Conservation (phyloP, 1,140 invertebrate species). For the Papilio xuthus region DNA sequence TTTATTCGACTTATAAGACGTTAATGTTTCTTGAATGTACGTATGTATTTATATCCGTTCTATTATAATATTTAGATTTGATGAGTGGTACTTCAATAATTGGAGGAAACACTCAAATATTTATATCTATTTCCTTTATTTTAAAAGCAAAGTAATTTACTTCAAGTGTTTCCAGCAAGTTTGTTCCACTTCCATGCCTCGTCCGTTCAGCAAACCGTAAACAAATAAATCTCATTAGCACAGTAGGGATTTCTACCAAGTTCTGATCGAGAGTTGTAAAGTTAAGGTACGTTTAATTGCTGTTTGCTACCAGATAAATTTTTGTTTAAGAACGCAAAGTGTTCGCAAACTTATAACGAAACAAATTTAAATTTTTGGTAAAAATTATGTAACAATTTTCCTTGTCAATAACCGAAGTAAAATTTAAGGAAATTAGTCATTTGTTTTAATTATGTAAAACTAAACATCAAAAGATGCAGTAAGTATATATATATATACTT, state of each 20-base stretch:
- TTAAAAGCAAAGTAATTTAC: neutral
- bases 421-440: neutral
- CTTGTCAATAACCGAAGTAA: neutral
- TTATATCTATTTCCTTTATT: neutral
- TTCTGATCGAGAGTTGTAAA: slow-evolving; percentile 28
- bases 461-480: no score
- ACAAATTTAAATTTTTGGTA: neutral
- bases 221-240: slow-evolving; percentile 33
- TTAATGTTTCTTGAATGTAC: no score
- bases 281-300: slow-evolving; percentile 31
- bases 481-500: no score
- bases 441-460: no score
- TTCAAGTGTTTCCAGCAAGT: neutral
- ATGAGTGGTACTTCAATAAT: no score
- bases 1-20: neutral
- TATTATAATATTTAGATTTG: no score
- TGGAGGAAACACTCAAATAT: no score
- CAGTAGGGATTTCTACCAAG: slow-evolving; percentile 30
- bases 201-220: slow-evolving; percentile 19
- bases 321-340: neutral
- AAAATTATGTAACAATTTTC: neutral
- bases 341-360: slow-evolving; percentile 6
- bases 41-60: no score
- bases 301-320: slow-evolving; percentile 20
- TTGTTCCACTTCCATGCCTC: slow-evolving; percentile 21